Conservation (phyloP, 1,140 invertebrate species). For the Bombus confusus region DNA sequence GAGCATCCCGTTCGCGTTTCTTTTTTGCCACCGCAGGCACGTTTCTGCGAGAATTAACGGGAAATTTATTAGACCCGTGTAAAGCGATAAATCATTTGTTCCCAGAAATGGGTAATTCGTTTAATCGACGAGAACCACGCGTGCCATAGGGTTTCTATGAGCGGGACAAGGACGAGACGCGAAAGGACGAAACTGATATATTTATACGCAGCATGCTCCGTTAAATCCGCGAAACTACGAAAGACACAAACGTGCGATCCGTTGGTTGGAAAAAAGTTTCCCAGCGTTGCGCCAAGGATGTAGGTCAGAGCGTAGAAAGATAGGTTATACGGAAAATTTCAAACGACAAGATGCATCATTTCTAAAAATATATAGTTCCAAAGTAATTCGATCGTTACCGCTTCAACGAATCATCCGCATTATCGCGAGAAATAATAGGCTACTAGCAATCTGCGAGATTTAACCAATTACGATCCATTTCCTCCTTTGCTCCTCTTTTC, state of each 20-base stretch:
- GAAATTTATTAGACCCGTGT: conserved; percentile 22
- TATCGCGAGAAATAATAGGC: neutral
- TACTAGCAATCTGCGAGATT: neutral
- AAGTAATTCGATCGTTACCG: no score
- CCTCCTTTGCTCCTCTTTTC: neutral
- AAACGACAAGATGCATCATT: neutral
- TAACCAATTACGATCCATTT: neutral
- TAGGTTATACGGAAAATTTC: neutral
- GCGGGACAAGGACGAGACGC: neutral
- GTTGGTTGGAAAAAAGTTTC: neutral
- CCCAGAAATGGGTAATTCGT: neutral
- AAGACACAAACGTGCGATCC: neutral
- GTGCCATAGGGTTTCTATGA: neutral
- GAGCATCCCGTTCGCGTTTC: neutral
- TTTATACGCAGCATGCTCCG: neutral
- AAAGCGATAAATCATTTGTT: neutral
- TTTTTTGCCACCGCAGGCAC: neutral
- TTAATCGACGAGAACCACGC: neutral
- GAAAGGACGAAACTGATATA: neutral
- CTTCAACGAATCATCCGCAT: neutral
- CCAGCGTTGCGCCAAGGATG: neutral
- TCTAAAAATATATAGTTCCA: neutral
- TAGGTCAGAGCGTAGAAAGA: neutral
- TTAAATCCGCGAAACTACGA: neutral
- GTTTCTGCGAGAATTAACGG: conserved; percentile 27